Evolutionary conservation across 2,113 vertebrate species (phyloP).

Genomic region (Hippocampus guttulatus): DNA sequence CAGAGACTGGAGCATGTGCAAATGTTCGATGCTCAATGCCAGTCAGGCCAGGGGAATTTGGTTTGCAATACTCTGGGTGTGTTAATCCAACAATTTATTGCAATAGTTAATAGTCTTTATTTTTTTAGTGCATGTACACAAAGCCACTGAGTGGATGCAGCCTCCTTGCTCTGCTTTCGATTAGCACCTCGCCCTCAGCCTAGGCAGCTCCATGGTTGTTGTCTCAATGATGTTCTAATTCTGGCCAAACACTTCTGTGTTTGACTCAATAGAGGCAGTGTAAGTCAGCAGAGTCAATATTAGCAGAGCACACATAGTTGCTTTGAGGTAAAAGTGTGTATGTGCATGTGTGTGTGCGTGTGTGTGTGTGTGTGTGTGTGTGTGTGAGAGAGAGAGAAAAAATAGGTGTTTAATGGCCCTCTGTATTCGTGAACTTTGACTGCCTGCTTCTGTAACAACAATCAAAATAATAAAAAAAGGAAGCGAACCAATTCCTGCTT

Average conservation of each 20-base stretch:
- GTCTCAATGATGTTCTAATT: conserved; percentile 81
- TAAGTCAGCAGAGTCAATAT: conserved; percentile 90
- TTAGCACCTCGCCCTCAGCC: conserved; percentile 49
- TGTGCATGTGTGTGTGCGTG: conserved; percentile 44
- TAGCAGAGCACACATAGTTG: conserved; percentile 86
- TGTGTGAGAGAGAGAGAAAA: conserved; percentile 49
- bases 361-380: conserved; percentile 20
- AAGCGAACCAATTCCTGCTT: conserved; percentile 48
- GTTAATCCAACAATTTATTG: too few relatives aligned
- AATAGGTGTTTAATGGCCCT: conserved; percentile 51
- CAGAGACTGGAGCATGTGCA: too few relatives aligned
- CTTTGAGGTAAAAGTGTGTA: conserved; percentile 69
- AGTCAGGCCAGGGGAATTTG: too few relatives aligned
- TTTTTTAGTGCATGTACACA: background rate
- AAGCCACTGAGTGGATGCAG: conserved; percentile 12
- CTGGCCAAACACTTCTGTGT: conserved; percentile 81
- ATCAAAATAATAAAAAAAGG: conserved; percentile 62
- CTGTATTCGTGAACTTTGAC: conserved; percentile 66
- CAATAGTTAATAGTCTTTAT: too few relatives aligned
- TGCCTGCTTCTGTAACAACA: conserved; percentile 50
- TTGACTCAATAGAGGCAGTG: conserved; percentile 83
- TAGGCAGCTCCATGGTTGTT: conserved; percentile 71
- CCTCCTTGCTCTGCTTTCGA: conserved; percentile 53
- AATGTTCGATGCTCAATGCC: too few relatives aligned
- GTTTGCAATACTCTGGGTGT: too few relatives aligned